Evolutionary conservation across 2,888 invertebrate species (phyloP).

Genomic region (Eristalinus sepulchralis): DNA sequence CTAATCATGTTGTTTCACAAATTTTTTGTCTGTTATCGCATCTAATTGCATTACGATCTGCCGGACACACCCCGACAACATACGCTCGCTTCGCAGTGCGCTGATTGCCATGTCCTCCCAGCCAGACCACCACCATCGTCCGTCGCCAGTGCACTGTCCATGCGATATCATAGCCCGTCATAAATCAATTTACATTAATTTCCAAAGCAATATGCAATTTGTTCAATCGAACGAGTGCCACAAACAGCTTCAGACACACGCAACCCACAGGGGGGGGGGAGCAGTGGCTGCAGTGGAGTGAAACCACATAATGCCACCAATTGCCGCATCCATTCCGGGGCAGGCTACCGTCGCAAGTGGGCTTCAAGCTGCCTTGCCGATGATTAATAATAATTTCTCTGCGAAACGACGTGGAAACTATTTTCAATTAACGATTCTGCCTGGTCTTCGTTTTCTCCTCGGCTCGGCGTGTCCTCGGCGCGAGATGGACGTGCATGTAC

Average conservation of each 20-base stretch:
- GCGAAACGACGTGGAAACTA: conserved; percentile 67
- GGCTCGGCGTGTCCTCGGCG: background rate
- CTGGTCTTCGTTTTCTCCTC: background rate
- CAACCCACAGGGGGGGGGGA: conserved; percentile 24
- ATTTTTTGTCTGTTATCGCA: background rate
- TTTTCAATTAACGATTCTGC: conserved; percentile 66
- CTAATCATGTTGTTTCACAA: background rate
- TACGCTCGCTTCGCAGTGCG: background rate
- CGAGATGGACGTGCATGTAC: background rate
- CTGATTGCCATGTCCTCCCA: background rate
- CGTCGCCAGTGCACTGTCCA: conserved; percentile 9
- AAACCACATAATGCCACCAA: conserved; percentile 64
- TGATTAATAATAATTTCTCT: conserved; percentile 69
- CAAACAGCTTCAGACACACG: conserved; percentile 61
- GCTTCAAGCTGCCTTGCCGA: conserved; percentile 29
- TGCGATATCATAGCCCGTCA: conserved; percentile 44
- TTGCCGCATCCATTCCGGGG: conserved; percentile 59
- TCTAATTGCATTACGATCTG: conserved; percentile 8
- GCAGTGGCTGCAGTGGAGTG: conserved; percentile 22
- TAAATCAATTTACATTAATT: conserved; percentile 69
- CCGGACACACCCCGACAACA: background rate
- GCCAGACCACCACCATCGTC: conserved; percentile 31
- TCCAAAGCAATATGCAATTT: conserved; percentile 68
- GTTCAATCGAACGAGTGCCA: conserved; percentile 66
- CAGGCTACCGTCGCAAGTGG: conserved; percentile 18